Percentiles rank a stretch among this genome's conserved stretches.
phyloP scores from a whole-genome alignment of 1,140 invertebrate genomes.

The Drosophila tsacasi region DNA sequence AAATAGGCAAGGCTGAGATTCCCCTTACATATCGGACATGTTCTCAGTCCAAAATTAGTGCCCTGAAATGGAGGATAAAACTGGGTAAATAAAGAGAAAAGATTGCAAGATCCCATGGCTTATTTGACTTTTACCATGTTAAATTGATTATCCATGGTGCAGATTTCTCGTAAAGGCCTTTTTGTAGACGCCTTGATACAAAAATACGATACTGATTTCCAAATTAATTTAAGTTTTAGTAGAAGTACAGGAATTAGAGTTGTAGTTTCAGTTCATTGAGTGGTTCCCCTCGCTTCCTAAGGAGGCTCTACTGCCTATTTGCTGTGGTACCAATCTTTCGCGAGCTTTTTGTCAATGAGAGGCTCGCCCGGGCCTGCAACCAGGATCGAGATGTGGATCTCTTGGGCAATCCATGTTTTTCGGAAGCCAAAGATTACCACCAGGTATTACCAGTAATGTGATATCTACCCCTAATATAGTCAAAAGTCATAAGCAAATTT shows the following conservation, averaged over 20 bases:
- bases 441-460: too few relatives aligned
- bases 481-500: neutral
- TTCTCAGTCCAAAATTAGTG: neutral
- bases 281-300: neutral
- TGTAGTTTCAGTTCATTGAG: neutral
- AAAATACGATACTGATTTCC: neutral
- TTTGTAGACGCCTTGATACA: neutral
- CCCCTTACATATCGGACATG: conserved; percentile 10
- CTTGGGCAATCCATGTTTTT: too few relatives aligned
- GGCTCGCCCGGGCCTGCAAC: neutral
- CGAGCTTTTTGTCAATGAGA: neutral
- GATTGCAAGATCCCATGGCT: neutral
- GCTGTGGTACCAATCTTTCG: too few relatives aligned
- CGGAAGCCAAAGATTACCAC: too few relatives aligned
- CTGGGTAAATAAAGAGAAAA: neutral
- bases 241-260: too few relatives aligned
- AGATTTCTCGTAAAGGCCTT: neutral
- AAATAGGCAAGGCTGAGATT: conserved; percentile 31
- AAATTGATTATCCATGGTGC: neutral
- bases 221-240: neutral
- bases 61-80: neutral
- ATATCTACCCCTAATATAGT: neutral
- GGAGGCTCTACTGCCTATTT: neutral
- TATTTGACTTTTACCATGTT: neutral
- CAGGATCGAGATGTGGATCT: neutral